These are phyloP conservation scores for Gymnogyps californianus DNA, from an alignment of 2,113 vertebrate species.

Conservation along the genomic window DNA sequence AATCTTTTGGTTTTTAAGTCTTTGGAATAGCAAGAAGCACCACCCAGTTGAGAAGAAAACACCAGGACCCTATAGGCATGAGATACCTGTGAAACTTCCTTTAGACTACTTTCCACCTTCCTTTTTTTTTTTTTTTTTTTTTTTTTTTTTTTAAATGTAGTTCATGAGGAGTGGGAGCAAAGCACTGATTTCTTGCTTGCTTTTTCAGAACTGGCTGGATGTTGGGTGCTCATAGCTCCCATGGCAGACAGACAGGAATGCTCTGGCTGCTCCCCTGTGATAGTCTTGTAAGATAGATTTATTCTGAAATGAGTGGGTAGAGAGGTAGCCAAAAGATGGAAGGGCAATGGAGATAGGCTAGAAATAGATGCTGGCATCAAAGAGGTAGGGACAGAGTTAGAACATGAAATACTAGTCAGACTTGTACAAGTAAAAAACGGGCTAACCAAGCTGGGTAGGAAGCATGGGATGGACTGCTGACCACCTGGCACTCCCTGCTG, in stretches of 20 bases:
- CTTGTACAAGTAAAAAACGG: neutral
- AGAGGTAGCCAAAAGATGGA: neutral
- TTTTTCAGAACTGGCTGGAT: neutral
- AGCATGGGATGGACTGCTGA: neutral
- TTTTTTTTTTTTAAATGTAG: neutral
- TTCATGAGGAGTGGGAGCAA: neutral
- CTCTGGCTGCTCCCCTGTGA: neutral
- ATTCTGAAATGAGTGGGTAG: neutral
- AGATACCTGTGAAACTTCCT: neutral
- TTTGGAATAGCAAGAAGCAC: neutral
- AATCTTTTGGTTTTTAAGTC: neutral
- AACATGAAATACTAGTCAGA: conserved; percentile 28
- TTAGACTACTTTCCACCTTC: neutral
- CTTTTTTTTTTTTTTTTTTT: neutral
- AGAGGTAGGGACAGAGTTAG: neutral
- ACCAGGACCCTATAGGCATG: neutral
- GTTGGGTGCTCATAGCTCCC: neutral
- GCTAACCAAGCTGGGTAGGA: neutral
- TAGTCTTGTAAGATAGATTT: neutral
- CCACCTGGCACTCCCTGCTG: conserved; percentile 18
- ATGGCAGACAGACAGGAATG: neutral
- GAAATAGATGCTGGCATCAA: neutral
- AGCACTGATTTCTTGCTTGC: neutral
- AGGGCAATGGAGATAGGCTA: neutral
- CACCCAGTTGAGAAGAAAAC: neutral